Evolutionary conservation across 2,888 invertebrate species (phyloP), one percentile per base, ranked within the genome.

Genomic region (Agrochola lota): DNA sequence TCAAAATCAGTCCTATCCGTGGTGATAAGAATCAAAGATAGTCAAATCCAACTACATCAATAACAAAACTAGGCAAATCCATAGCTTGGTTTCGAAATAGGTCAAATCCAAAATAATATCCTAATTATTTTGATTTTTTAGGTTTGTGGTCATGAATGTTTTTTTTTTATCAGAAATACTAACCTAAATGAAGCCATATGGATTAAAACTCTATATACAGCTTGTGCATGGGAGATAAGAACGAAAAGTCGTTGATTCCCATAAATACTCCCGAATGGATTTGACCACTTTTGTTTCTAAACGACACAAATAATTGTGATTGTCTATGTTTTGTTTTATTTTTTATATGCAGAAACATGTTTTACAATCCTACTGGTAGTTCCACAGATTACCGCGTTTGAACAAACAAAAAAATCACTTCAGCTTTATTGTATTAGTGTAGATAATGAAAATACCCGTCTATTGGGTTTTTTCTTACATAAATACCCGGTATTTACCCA

Each of bases 1-100:
- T 74, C 76, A 76, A 77, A 77, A 76, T 87, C 86, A 23, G 30
- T 43, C 23, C 67, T 73, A 68, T 68, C 55, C 55, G 17, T 40
- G 43, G 67, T 67, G 30, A 23, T 68, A 68, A 68, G 17, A 72
- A 72, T 64, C 64, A 73, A 66, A 76, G 35, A 71, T 71, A 23
- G 69, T 26, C 74, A 74, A 69, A 62, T 74, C 74, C 60, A 74
- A 68, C 68, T 68, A 62, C 69, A 62, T 74, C 62, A 74, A 40
- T 69, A 74, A 74, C 69, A 74, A 69, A 74, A 69, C 69, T 74
- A 62, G 76, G 23, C 64, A 71, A 76, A 76, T 76, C 71, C 63
- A 64, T 71, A 76, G 76, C 71, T 64, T 71, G 57, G 64, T 68
- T 77, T 76, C 77, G 77, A 77, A 74, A 74, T 67, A 52, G 23